These are phyloP conservation scores for Plectrocnemia conspersa DNA, from an alignment of 1,140 invertebrate species.

Conservation along the genomic window DNA sequence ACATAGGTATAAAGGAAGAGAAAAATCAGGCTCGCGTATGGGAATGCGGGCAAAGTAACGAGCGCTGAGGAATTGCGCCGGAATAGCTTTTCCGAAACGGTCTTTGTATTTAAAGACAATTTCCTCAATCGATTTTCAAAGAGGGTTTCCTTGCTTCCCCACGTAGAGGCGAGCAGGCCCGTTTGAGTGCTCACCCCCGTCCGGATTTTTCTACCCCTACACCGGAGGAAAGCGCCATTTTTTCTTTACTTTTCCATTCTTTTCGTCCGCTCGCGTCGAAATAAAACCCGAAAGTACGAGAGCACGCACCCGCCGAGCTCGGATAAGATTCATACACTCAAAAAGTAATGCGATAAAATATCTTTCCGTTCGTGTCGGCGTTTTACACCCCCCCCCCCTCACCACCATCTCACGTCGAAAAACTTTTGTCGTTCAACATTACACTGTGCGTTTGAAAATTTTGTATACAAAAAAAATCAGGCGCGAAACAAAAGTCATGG, in stretches of 20 bases:
- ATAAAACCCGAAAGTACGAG: constrained; percentile 24
- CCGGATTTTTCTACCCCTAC: neutral
- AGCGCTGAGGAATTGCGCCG: neutral
- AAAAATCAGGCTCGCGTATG: too few species aligned
- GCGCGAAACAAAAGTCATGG: too few species aligned
- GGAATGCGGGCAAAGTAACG: neutral
- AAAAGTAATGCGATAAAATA: constrained; percentile 10
- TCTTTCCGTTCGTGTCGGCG: too few species aligned
- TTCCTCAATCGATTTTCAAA: constrained; percentile 32
- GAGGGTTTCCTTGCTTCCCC: constrained; percentile 29
- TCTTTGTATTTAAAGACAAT: constrained; percentile 36
- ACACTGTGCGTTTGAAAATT: too few species aligned
- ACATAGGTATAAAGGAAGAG: neutral
- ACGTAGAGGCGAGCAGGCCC: constrained; percentile 14
- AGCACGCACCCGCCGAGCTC: constrained; percentile 12
- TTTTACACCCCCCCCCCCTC: too few species aligned
- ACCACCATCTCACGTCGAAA: too few species aligned
- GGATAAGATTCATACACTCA: constrained; percentile 17
- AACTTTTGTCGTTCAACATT: too few species aligned
- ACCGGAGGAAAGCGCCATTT: constrained; percentile 20
- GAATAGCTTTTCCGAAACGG: constrained; percentile 32
- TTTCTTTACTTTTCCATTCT: constrained; percentile 18
- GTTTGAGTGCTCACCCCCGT: constrained; percentile 19
- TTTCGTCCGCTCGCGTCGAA: constrained; percentile 5
- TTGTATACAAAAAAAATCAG: too few species aligned